Percentiles rank a stretch among this genome's conserved stretches.
phyloP scores from a whole-genome alignment of 2,797 vertebrate genomes.

The Liasis olivaceus region DNA sequence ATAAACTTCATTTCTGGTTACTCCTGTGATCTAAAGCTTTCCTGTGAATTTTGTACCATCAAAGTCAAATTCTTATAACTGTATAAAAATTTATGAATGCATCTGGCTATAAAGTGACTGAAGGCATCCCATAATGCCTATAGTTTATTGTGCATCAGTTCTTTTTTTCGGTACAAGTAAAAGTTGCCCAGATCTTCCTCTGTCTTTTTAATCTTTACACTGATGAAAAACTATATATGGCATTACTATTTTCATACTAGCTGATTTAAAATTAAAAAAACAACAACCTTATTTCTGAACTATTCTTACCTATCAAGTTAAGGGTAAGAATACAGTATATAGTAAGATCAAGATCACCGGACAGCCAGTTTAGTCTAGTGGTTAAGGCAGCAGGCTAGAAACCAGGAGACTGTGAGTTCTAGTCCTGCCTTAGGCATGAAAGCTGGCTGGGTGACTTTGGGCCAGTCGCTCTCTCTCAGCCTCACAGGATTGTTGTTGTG shows the following conservation, averaged over 20 bases:
- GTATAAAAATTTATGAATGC: slow-evolving; percentile 73
- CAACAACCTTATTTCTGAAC: slow-evolving; percentile 15
- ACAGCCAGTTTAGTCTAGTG: too few relatives aligned
- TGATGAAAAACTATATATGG: too few relatives aligned
- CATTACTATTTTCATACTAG: neutral
- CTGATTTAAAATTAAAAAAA: slow-evolving; percentile 23
- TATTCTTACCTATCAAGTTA: neutral
- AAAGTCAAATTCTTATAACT: slow-evolving; percentile 67
- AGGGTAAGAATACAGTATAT: neutral
- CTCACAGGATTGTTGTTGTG: too few relatives aligned
- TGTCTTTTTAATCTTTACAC: neutral
- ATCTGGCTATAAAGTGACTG: slow-evolving; percentile 69
- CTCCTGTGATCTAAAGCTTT: slow-evolving; percentile 70
- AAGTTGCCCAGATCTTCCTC: slow-evolving; percentile 12
- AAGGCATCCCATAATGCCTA: slow-evolving; percentile 61
- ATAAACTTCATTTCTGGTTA: slow-evolving; percentile 70
- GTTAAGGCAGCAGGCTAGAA: too few relatives aligned
- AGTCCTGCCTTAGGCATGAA: too few relatives aligned
- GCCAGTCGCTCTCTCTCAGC: too few relatives aligned
- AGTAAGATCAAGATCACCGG: too few relatives aligned
- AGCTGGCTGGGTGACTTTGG: too few relatives aligned
- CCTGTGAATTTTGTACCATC: slow-evolving; percentile 68
- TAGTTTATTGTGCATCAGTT: slow-evolving; percentile 54
- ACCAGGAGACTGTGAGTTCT: too few relatives aligned
- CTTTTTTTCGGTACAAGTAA: slow-evolving; percentile 40